Conservation (phyloP, 1,140 invertebrate species). For the Coptotermes formosanus region DNA sequence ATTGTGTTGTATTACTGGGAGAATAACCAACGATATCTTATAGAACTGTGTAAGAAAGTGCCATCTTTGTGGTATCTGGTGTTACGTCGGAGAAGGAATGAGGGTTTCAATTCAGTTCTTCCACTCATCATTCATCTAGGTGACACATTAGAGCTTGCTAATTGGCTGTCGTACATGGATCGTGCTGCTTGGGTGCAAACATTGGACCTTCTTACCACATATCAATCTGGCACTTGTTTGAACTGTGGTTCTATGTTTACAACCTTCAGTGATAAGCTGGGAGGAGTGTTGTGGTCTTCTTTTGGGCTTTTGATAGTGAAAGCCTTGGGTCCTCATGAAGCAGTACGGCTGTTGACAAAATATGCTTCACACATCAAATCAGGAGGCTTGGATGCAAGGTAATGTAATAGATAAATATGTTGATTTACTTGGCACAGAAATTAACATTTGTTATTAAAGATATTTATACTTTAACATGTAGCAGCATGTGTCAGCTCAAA, state of each 20-base stretch:
- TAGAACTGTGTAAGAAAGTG: constrained; percentile 21
- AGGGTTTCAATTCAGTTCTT: constrained; percentile 22
- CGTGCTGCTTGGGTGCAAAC: constrained; percentile 30
- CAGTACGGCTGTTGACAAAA: constrained; percentile 43
- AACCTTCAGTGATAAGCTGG: not conserved
- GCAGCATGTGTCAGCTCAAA: too few relatives aligned
- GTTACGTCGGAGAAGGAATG: not conserved
- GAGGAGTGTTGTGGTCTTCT: constrained; percentile 22
- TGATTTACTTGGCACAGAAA: too few relatives aligned
- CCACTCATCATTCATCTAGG: constrained; percentile 35
- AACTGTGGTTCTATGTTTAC: constrained; percentile 16
- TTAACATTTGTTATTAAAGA: too few relatives aligned
- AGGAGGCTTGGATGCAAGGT: constrained; percentile 45
- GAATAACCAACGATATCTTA: constrained; percentile 21
- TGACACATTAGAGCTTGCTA: constrained; percentile 13
- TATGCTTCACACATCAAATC: constrained; percentile 42
- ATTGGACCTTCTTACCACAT: constrained; percentile 35
- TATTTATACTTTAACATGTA: too few relatives aligned
- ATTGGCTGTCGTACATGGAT: not conserved
- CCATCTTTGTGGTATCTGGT: constrained; percentile 29
- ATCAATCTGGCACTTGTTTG: constrained; percentile 25
- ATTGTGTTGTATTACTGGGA: constrained; percentile 5
- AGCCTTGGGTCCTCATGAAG: constrained; percentile 41
- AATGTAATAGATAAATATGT: not conserved
- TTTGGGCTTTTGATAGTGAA: constrained; percentile 34